These are phyloP conservation scores for Xerus rutilus DNA, from an alignment of 2,797 vertebrate genomes.

Conservation along the genomic window DNA sequence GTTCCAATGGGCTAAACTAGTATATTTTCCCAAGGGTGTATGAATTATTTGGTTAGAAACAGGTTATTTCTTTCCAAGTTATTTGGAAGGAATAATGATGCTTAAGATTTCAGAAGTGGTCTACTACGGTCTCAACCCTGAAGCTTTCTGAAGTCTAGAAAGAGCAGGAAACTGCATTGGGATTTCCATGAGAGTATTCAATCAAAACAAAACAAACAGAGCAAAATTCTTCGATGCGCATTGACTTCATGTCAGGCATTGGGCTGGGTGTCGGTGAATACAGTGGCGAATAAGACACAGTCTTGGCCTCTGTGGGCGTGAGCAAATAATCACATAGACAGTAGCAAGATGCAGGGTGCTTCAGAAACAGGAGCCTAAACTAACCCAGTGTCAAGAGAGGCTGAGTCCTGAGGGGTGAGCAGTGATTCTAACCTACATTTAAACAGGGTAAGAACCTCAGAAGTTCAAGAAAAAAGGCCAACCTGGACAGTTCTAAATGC, in stretches of 20 bases:
- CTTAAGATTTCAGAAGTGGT: not conserved
- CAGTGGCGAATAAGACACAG: not conserved
- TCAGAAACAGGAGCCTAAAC: not conserved
- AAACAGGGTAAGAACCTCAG: not conserved
- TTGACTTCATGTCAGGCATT: not conserved
- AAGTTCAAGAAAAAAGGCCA: not conserved
- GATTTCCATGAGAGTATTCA: not conserved
- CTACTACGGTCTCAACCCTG: not conserved
- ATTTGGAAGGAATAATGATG: not conserved
- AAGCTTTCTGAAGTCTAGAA: not conserved
- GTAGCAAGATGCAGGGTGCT: not conserved
- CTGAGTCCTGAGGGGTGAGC: not conserved
- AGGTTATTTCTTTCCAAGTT: not conserved
- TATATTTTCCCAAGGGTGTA: not conserved
- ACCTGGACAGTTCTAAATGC: not conserved
- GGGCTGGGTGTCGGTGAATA: not conserved
- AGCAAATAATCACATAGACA: not conserved
- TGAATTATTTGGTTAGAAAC: conserved; percentile 39
- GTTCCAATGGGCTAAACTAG: not conserved
- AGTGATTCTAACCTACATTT: not conserved
- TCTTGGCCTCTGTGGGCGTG: not conserved
- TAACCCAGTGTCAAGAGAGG: not conserved
- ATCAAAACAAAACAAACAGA: not conserved
- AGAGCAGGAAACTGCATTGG: not conserved
- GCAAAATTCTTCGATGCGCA: not conserved